Conservation (phyloP, 2,113 vertebrate genomes). For the Eclectus roratus region DNA sequence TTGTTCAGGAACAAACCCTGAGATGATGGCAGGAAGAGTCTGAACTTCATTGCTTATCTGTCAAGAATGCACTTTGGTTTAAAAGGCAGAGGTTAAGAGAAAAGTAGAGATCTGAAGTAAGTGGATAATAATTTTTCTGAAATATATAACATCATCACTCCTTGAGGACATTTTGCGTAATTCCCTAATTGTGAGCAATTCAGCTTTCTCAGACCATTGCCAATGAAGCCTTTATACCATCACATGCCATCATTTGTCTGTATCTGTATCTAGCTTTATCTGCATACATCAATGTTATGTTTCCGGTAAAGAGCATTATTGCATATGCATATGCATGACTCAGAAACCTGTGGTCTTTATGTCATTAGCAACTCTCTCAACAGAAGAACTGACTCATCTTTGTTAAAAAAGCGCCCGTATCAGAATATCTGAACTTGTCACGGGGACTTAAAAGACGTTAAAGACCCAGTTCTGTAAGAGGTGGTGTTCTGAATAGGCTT, state of each 20-base stretch:
- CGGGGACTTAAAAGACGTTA: background rate
- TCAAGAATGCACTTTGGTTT: background rate
- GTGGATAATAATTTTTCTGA: background rate
- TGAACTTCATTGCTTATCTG: background rate
- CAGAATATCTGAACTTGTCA: background rate
- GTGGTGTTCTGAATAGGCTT: background rate
- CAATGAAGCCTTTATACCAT: background rate
- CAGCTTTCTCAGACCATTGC: background rate
- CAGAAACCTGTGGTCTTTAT: background rate
- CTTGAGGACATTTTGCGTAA: conserved; percentile 18
- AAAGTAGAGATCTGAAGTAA: background rate
- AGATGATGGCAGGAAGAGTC: background rate
- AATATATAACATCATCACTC: background rate
- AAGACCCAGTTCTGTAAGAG: background rate
- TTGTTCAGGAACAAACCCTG: background rate
- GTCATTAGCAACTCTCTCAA: background rate
- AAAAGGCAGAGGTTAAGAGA: background rate
- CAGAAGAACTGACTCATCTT: conserved; percentile 1
- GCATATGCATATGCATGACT: background rate
- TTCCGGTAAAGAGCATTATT: background rate
- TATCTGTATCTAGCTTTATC: background rate
- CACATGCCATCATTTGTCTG: background rate
- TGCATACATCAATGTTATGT: background rate
- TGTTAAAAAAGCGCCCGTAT: background rate
- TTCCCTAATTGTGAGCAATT: background rate